Base-by-base conservation (phyloP, 2,888 invertebrate genomes). In the Volucella zonaria region DNA sequence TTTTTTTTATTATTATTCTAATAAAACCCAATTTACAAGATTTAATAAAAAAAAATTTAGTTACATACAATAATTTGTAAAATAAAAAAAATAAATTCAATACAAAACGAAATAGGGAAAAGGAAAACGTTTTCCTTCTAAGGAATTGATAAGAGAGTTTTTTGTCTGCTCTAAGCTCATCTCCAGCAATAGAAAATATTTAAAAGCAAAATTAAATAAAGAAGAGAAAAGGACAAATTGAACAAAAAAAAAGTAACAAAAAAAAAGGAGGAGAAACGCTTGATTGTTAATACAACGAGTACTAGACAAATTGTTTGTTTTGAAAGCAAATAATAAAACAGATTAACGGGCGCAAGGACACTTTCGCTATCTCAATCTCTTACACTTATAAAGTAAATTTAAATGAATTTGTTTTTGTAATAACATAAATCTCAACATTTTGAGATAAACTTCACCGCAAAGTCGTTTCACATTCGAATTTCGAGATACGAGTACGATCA, bases 331-430 rank as follows among this genome's bases (percentile, higher is more conserved):
- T 71, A 31, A 31, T 31, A 15, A 9, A 80, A 85, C 68, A 54
- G 75, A 71, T 75, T 75, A 76, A 61, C 73, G 80, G 85, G 85
- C 85, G 85, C 85, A 85, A 85, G 85, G 85, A 47, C 62, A 80
- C 68, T 67, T 85, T 80, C 77, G 81, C 85, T 85, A 85, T 77
- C 85, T 85, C 73, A 68, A 71, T 58, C 80, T 85, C 81, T 80
- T 85, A 81, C 81, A 71, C 56, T 77, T 80, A 77, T 77, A 73
- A 73, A 68, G 49, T 38, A 59, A 71, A 76, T 76, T 52, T 70
- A 23, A 58, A 45, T 64, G n/a, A 68, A 70, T 47, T 8, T 45
- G 8, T 61, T 52, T 80, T 58, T 42, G 49, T 18, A 31, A 12
- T 52, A 15, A 15, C 40, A 38, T 14, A 59, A 54, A 47, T 42